These are phyloP conservation scores for Diadegma fenestrale DNA, from an alignment of 2,888 invertebrate genomes.

Conservation along the genomic window DNA sequence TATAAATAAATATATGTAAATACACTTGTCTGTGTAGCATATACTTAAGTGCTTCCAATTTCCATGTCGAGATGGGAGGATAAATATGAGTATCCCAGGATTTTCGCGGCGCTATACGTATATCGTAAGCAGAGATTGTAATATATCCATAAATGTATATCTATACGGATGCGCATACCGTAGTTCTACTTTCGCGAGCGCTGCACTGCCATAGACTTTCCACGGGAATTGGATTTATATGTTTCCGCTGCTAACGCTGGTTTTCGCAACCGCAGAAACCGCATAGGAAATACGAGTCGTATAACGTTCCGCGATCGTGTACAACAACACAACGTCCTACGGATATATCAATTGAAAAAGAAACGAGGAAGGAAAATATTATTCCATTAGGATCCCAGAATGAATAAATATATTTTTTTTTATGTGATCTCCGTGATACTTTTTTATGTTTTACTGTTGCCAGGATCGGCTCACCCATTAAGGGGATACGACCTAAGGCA, in stretches of 20 bases:
- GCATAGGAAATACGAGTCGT: slow-evolving; percentile 64
- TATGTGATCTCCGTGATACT: slow-evolving; percentile 22
- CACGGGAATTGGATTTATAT: slow-evolving; percentile 64
- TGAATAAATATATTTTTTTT: slow-evolving; percentile 45
- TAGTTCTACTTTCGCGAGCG: slow-evolving; percentile 53
- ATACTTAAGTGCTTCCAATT: slow-evolving; percentile 76
- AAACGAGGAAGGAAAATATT: slow-evolving; percentile 47
- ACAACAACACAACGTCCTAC: slow-evolving; percentile 55
- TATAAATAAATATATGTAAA: slow-evolving; percentile 24
- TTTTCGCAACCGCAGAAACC: slow-evolving; percentile 50
- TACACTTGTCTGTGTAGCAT: slow-evolving; percentile 44
- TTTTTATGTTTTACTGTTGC: slow-evolving; percentile 16
- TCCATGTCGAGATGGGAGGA: slow-evolving; percentile 68
- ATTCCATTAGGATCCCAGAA: slow-evolving; percentile 33
- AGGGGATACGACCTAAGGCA: neutral
- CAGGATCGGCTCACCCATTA: neutral
- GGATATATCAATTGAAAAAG: slow-evolving; percentile 55
- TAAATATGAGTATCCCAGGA: slow-evolving; percentile 70
- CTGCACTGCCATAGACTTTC: slow-evolving; percentile 52
- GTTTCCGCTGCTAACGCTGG: slow-evolving; percentile 54
- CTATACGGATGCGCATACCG: neutral
- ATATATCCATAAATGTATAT: neutral
- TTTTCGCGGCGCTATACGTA: slow-evolving; percentile 53
- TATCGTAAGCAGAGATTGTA: slow-evolving; percentile 41
- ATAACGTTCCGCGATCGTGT: slow-evolving; percentile 42